A percentile compares a stretch with the other conserved stretches of the same genome.
phyloP scores from a whole-genome alignment of 2,888 invertebrate genomes.

The Dryocosmus kuriphilus region DNA sequence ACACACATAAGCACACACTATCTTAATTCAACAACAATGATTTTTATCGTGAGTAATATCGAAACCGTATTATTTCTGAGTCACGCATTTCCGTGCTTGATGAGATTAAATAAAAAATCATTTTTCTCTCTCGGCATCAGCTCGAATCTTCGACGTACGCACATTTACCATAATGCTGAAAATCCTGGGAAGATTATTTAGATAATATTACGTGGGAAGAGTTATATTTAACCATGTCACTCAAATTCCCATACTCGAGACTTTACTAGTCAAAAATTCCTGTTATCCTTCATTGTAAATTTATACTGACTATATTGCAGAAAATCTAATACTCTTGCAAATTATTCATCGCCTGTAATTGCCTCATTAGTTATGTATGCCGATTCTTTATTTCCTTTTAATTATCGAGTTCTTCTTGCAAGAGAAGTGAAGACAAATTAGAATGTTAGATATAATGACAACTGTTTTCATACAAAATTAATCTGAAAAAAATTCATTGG shows the following conservation, averaged over 20 bases:
- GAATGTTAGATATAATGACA: too few relatives aligned
- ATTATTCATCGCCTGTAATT: neutral
- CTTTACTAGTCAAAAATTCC: neutral
- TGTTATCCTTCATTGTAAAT: neutral
- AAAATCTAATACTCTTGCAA: neutral
- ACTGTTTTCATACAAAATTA: neutral
- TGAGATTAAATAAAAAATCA: neutral
- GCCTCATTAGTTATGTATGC: neutral
- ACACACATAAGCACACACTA: too few relatives aligned
- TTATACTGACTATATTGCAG: neutral
- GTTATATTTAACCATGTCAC: neutral
- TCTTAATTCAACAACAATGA: neutral
- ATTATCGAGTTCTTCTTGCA: neutral
- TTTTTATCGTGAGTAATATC: neutral
- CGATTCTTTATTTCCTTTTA: neutral
- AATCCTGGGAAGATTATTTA: neutral
- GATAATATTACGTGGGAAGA: neutral
- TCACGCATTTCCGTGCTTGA: neutral
- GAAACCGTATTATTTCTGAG: neutral
- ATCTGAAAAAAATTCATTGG: neutral
- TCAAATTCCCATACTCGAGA: neutral
- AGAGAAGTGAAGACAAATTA: neutral
- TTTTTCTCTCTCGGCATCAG: neutral
- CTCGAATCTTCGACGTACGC: neutral
- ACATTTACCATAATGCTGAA: neutral